Conservation (phyloP, 2,888 invertebrate genomes). For the Heteromurus nitidus region DNA sequence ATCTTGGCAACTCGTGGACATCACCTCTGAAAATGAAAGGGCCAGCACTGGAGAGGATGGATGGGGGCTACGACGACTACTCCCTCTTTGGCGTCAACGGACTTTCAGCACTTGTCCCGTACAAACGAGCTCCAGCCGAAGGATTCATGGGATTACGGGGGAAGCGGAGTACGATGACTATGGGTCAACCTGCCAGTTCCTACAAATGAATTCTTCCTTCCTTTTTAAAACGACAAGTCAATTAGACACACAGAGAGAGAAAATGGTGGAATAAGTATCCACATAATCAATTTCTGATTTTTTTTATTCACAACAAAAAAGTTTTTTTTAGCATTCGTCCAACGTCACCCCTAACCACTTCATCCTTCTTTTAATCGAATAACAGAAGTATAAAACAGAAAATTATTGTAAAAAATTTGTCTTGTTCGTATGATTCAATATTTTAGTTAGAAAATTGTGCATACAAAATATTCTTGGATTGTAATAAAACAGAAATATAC, state of each 20-base stretch:
- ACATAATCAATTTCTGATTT: too few species aligned
- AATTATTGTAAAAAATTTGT: too few species aligned
- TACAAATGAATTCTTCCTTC: slow-evolving; percentile 39
- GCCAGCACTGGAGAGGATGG: slow-evolving; percentile 25
- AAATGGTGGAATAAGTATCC: not conserved
- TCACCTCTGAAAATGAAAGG: slow-evolving; percentile 41
- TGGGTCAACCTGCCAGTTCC: slow-evolving; percentile 45
- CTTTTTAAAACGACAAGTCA: not conserved
- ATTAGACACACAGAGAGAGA: too few species aligned
- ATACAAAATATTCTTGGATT: too few species aligned
- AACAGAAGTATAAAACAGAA: too few species aligned
- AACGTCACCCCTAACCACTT: too few species aligned
- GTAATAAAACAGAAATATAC: too few species aligned
- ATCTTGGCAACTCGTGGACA: slow-evolving; percentile 15
- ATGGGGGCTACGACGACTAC: slow-evolving; percentile 41
- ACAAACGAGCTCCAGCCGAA: slow-evolving; percentile 69
- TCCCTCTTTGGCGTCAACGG: slow-evolving; percentile 53
- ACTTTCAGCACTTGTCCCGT: slow-evolving; percentile 48
- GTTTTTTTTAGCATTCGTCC: too few species aligned
- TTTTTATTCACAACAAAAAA: too few species aligned
- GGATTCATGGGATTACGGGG: slow-evolving; percentile 72
- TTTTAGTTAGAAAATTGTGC: too few species aligned
- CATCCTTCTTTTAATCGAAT: not conserved
- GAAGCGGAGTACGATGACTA: slow-evolving; percentile 59
- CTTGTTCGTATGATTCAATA: too few species aligned